Evolutionary conservation across 2,888 invertebrate species (phyloP).

Genomic region (Pyralis farinalis): DNA sequence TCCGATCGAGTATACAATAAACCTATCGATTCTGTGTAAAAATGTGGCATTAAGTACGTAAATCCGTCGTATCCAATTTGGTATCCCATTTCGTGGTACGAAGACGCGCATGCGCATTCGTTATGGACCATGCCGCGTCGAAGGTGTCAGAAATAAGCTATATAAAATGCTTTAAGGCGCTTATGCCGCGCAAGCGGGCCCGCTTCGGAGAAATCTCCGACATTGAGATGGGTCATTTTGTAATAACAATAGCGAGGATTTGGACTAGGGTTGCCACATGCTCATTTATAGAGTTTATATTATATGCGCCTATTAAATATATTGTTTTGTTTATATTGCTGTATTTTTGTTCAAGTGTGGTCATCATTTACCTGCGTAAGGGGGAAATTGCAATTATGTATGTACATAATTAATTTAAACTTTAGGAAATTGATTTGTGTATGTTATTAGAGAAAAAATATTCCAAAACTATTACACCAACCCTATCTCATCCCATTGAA

Average conservation of each 20-base stretch:
- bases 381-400: no score
- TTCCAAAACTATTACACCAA: no score
- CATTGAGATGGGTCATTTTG: conserved; percentile 79
- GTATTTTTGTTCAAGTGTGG: no score
- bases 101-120: conserved; percentile 49
- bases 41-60: conserved; percentile 23
- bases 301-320: no score
- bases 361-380: no score
- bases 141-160: conserved; percentile 76
- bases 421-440: no score
- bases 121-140: conserved; percentile 67
- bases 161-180: conserved; percentile 63
- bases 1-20: no score
- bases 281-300: no score
- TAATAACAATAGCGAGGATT: conserved; percentile 61
- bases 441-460: no score
- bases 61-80: conserved; percentile 50
- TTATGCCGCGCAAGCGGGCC: conserved; percentile 42
- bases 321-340: no score
- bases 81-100: conserved; percentile 43
- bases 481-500: no score
- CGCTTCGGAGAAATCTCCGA: conserved; percentile 64
- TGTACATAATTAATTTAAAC: no score
- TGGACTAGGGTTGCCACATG: conserved; percentile 44
- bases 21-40: conserved; percentile 5